These are phyloP conservation scores for Babylonia areolata DNA, from an alignment of 1,140 invertebrate species.

Conservation along the genomic window DNA sequence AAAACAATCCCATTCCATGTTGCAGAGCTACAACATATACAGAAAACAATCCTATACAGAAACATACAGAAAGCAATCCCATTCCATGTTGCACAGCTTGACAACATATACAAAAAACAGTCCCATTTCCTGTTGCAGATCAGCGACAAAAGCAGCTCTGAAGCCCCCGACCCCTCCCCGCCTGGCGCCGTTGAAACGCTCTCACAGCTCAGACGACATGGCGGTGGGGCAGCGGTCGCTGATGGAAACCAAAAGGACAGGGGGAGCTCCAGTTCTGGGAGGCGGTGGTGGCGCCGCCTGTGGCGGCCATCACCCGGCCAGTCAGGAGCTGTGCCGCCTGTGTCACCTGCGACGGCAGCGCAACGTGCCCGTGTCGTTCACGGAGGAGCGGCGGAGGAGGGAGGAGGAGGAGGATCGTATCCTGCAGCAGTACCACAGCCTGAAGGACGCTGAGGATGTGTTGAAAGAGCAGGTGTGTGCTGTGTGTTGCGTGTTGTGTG, in stretches of 20 bases:
- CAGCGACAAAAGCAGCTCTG: no score
- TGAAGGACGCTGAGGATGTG: conserved; percentile 74
- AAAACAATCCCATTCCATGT: no score
- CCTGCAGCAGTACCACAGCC: conserved; percentile 73
- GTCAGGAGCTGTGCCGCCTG: conserved; percentile 76
- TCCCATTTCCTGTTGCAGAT: no score
- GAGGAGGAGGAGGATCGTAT: conserved; percentile 74
- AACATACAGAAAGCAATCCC: no score
- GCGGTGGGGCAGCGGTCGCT: not conserved
- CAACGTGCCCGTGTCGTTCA: conserved; percentile 74
- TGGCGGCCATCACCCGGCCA: conserved; percentile 72
- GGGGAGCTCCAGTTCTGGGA: no score
- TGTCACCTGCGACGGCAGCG: conserved; percentile 74
- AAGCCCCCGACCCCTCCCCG: conserved; percentile 54
- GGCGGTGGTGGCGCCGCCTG: conserved; percentile 45
- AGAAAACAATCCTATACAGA: no score
- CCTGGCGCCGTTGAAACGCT: conserved; percentile 51
- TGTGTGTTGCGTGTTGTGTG: no score
- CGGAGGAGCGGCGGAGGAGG: conserved; percentile 68
- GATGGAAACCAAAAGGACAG: conserved; percentile 4
- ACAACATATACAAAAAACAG: no score
- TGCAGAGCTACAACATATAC: no score
- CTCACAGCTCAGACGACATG: conserved; percentile 53
- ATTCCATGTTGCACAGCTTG: no score
- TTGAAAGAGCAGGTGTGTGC: conserved; percentile 72